A percentile compares a stretch with the other conserved stretches of the same genome.
Evolutionary conservation across 1,140 invertebrate genomes (phyloP).

Genomic region (Drosophila sp.): DNA sequence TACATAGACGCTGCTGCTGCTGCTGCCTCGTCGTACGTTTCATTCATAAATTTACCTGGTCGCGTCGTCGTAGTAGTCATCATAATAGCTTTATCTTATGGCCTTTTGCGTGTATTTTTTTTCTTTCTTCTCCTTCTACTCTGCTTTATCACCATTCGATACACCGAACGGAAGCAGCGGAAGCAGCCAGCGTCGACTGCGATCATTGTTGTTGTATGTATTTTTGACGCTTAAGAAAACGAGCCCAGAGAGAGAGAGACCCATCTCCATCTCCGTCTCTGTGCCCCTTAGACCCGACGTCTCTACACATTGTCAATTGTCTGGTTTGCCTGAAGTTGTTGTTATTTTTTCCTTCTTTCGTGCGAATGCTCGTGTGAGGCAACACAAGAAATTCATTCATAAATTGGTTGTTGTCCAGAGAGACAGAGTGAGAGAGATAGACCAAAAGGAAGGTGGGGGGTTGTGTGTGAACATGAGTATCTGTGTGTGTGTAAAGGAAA

Average conservation of each 20-base stretch:
- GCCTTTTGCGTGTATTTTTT: constrained; percentile 28
- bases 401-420: constrained; percentile 56
- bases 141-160: constrained; percentile 35
- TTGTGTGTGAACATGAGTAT: constrained; percentile 6
- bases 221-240: constrained; percentile 57
- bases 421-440: constrained; percentile 13
- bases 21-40: constrained; percentile 37
- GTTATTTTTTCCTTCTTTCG: constrained; percentile 27
- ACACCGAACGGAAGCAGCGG: constrained; percentile 80
- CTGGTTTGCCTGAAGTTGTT: constrained; percentile 58
- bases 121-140: constrained; percentile 13
- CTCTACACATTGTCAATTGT: constrained; percentile 35
- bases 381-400: constrained; percentile 82
- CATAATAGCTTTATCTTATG: constrained; percentile 76
- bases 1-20: constrained; percentile 29
- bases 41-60: constrained; percentile 82
- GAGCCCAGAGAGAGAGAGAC: constrained; percentile 23
- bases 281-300: constrained; percentile 20
- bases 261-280: constrained; percentile 22
- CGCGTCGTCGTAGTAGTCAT: constrained; percentile 73
- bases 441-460: constrained; percentile 18
- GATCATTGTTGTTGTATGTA: constrained; percentile 39
- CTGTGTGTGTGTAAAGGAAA: constrained; percentile 48
- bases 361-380: constrained; percentile 74
- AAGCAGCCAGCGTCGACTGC: constrained; percentile 62